phyloP scores from a whole-genome alignment of 2,113 vertebrate species.

The Prinia subflava region DNA sequence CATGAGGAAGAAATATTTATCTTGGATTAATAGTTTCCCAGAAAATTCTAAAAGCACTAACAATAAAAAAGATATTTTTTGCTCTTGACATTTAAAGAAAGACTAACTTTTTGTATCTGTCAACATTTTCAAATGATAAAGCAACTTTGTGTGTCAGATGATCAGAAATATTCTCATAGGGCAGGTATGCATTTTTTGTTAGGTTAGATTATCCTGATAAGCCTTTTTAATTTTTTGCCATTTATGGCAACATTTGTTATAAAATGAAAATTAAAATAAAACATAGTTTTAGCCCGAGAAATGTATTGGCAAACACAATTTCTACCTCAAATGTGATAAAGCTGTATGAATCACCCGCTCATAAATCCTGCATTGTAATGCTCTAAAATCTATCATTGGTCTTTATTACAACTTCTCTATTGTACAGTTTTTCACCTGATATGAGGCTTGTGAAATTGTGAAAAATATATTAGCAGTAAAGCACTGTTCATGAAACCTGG shows the following conservation, averaged over 20 bases:
- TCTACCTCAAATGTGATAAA: slow-evolving; percentile 23
- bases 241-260: slow-evolving; percentile 15
- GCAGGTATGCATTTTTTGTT: background rate
- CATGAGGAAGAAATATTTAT: background rate
- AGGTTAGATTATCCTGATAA: slow-evolving; percentile 3
- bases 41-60: background rate
- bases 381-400: background rate
- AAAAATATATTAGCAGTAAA: background rate
- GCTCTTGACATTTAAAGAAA: background rate
- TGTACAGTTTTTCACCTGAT: background rate
- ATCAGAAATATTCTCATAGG: background rate
- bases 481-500: background rate
- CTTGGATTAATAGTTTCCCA: background rate
- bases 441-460: background rate
- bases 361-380: background rate
- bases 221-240: background rate
- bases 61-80: background rate
- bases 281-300: background rate
- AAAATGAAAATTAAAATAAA: slow-evolving; percentile 49
- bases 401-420: background rate
- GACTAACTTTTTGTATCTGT: background rate
- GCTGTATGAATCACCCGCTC: slow-evolving; percentile 20
- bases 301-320: slow-evolving; percentile 49
- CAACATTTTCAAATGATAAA: background rate
- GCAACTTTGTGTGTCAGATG: background rate